These are phyloP conservation scores for Pardosa pseudoannulata DNA, from an alignment of 2,888 invertebrate genomes.

Conservation along the genomic window DNA sequence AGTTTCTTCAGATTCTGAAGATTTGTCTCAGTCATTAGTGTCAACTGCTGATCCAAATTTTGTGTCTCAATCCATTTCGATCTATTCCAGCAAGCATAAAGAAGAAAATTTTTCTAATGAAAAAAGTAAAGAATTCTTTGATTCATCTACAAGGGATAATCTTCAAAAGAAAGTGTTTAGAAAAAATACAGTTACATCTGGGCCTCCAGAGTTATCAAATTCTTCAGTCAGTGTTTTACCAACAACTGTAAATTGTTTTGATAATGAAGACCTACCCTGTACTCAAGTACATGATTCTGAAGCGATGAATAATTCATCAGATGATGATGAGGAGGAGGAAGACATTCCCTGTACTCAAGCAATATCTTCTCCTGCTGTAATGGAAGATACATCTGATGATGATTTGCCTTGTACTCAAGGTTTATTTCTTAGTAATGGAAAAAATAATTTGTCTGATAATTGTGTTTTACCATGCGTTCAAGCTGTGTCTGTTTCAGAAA, in stretches of 20 bases:
- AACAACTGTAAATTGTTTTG: neutral
- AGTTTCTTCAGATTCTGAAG: neutral
- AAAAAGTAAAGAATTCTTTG: too few relatives aligned
- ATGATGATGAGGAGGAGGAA: neutral
- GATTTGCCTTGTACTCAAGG: conserved; percentile 34
- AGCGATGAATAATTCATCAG: neutral
- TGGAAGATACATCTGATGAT: neutral
- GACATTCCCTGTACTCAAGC: conserved; percentile 10
- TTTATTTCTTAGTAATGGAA: neutral
- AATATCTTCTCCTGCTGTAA: neutral
- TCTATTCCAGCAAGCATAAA: too few relatives aligned
- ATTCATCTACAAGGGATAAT: too few relatives aligned
- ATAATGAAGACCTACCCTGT: neutral
- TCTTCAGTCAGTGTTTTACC: too few relatives aligned
- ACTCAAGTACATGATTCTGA: neutral
- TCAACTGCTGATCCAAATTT: too few relatives aligned
- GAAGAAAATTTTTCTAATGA: too few relatives aligned
- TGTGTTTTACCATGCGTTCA: conserved; percentile 10
- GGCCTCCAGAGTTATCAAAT: too few relatives aligned
- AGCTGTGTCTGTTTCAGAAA: neutral
- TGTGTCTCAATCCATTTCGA: too few relatives aligned
- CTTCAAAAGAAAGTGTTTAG: too few relatives aligned
- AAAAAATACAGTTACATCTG: too few relatives aligned
- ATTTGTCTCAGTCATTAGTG: neutral
- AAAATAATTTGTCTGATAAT: neutral